These are phyloP conservation scores for Margaritifera margaritifera DNA, from an alignment of 2,888 invertebrate species.

Conservation along the genomic window DNA sequence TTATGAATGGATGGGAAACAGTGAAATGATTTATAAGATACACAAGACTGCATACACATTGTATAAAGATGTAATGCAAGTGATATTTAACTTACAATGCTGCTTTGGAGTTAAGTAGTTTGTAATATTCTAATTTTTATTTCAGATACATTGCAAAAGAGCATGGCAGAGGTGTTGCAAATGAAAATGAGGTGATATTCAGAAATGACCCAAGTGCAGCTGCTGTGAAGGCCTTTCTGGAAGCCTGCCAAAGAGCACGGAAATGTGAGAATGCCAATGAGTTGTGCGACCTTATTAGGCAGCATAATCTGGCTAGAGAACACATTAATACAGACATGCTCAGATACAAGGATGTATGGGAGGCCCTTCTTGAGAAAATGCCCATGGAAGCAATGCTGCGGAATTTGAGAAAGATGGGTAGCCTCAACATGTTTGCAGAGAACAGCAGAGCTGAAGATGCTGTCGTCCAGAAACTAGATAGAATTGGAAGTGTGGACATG, in stretches of 20 bases:
- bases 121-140: not conserved
- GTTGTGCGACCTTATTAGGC: conserved; percentile 45
- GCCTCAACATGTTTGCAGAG: conserved; percentile 17
- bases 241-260: conserved; percentile 56
- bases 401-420: conserved; percentile 55
- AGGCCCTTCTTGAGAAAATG: conserved; percentile 70
- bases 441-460: conserved; percentile 12
- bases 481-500: conserved; percentile 34
- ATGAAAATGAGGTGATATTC: conserved; percentile 21
- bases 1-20: no score
- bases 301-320: conserved; percentile 78
- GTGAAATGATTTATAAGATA: no score
- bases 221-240: conserved; percentile 46
- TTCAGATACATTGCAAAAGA: conserved; percentile 50
- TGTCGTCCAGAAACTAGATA: not conserved
- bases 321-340: conserved; percentile 81
- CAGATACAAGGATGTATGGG: conserved; percentile 78
- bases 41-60: no score
- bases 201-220: conserved; percentile 5
- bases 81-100: no score
- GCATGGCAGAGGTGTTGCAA: conserved; percentile 43
- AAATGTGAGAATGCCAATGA: conserved; percentile 27
- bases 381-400: conserved; percentile 72
- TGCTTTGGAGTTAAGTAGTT: no score
- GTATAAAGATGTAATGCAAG: no score